Evolutionary conservation across 2,888 invertebrate genomes (phyloP), one percentile per base, ranked within the genome.

Genomic region (Microplitis deprimator): DNA sequence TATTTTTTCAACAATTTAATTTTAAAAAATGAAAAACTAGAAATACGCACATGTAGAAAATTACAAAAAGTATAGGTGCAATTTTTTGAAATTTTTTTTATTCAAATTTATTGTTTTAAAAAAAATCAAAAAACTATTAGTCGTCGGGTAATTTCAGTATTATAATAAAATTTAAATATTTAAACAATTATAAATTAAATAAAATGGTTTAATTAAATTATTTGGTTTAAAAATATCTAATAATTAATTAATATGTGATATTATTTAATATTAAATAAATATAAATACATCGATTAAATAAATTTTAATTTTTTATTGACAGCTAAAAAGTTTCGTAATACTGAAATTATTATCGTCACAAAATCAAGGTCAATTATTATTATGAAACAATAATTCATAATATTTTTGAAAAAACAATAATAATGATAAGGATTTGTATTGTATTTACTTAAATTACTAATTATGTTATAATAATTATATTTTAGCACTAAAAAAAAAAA

Each of bases 321-420:
- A 50, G 50, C 50, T 13, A 13, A 50, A 50, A 50, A 50, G 50
- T 50, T 50, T 50, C 50, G 50, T 50, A 50, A 50, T 50, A 50
- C 50, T 50, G 8, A 50, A 70, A 67, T 77, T 83, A 82, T 83
- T 80, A 76, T 78, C 68, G 78, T 77, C 50, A 75, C 80, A 67
- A 82, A 84, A 82, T 79, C 83, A 84, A 84, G 83, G 84, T 82
- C 83, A 61, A 73, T 68, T 75, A 79, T 79, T 78, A 79, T 83
- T 83, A 81, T 82, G 83, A 83, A 82, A 84, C 72, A 67, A 76
- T 41, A 38, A 16, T 71, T 62, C 5, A 16, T n/a, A 40, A 50
- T 39, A 20, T 17, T 16, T 16, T 8, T 16, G 3, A 38, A 38
- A 10, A 17, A 40, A 41, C 16, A 39, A 41, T 68, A 16, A 41